These are phyloP conservation scores for Echinarachnius parma DNA, from an alignment of 53 echinoderm and acorn worm genomes.

Conservation along the genomic window DNA sequence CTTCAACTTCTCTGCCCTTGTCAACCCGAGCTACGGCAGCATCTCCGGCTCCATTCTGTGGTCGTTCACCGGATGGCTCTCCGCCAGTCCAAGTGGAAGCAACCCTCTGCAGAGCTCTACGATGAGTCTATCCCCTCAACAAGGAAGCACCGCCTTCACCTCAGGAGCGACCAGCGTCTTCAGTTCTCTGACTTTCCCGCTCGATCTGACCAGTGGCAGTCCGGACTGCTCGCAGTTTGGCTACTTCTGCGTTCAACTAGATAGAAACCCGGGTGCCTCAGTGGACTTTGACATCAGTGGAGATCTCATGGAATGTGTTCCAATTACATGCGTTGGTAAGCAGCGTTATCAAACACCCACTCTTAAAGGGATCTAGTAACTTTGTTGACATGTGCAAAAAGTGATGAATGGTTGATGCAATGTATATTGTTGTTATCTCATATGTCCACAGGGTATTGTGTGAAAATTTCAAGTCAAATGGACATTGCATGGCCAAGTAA, in stretches of 20 bases:
- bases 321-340: slow-evolving; percentile 24
- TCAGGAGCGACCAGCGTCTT: slow-evolving; percentile 30
- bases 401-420: too few relatives aligned
- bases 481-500: too few relatives aligned
- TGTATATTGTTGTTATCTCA: too few relatives aligned
- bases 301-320: slow-evolving; percentile 11
- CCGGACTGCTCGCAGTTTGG: slow-evolving; percentile 51
- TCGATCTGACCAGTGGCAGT: slow-evolving; percentile 33
- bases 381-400: too few relatives aligned
- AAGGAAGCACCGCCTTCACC: slow-evolving; percentile 10
- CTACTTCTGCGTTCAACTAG: slow-evolving; percentile 57
- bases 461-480: too few relatives aligned
- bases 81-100: slow-evolving; percentile 47
- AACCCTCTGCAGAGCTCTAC: slow-evolving; percentile 18
- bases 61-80: slow-evolving; percentile 56
- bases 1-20: slow-evolving; percentile 37
- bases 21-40: slow-evolving; percentile 43
- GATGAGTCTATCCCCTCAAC: slow-evolving; percentile 23
- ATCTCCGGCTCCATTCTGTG: slow-evolving; percentile 53
- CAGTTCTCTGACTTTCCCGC: slow-evolving; percentile 20
- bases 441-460: too few relatives aligned
- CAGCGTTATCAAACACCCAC: too few relatives aligned
- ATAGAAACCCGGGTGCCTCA: slow-evolving; percentile 29
- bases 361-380: too few relatives aligned
- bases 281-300: slow-evolving; percentile 49